Percentiles rank a stretch among this genome's conserved stretches.
phyloP scores from a whole-genome alignment of 2,888 invertebrate species.

The Carterocephalus palaemon region DNA sequence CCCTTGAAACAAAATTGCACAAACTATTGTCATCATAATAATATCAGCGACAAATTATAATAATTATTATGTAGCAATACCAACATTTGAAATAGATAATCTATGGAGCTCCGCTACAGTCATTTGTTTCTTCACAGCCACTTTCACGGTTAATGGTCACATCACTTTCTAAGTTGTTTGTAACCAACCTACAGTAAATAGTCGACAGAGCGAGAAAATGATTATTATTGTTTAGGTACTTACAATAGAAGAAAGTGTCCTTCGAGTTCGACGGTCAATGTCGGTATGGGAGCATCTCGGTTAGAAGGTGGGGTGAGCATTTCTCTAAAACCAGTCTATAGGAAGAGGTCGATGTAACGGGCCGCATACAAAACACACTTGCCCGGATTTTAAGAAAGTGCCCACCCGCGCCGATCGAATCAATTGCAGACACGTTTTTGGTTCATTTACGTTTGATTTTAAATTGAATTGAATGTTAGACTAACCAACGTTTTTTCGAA shows the following conservation, averaged over 20 bases:
- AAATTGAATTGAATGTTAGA: no score
- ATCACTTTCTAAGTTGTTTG: conserved; percentile 19
- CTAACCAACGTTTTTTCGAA: no score
- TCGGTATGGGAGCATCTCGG: conserved; percentile 45
- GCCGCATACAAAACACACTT: conserved; percentile 55
- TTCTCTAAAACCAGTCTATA: conserved; percentile 57
- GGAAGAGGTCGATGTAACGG: conserved; percentile 66
- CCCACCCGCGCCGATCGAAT: conserved; percentile 17
- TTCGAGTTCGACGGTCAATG: conserved; percentile 44
- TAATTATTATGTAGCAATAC: no score
- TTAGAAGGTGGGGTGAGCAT: conserved; percentile 43
- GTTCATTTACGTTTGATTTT: conserved; percentile 10
- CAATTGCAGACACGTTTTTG: neutral
- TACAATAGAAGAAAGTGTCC: conserved; percentile 58
- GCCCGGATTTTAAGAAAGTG: conserved; percentile 48
- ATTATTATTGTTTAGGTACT: conserved; percentile 39
- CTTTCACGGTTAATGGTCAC: conserved; percentile 9
- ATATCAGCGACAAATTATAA: no score
- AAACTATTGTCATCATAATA: no score
- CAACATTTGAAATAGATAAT: no score
- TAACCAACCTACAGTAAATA: no score
- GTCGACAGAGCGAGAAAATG: neutral
- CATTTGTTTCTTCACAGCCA: no score
- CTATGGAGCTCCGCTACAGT: no score
- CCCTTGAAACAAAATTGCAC: no score